A percentile compares a stretch with the other conserved stretches of the same genome.
These are phyloP conservation scores for Acanthococcus lagerstroemiae DNA, from an alignment of 2,888 invertebrate species.

Conservation along the genomic window DNA sequence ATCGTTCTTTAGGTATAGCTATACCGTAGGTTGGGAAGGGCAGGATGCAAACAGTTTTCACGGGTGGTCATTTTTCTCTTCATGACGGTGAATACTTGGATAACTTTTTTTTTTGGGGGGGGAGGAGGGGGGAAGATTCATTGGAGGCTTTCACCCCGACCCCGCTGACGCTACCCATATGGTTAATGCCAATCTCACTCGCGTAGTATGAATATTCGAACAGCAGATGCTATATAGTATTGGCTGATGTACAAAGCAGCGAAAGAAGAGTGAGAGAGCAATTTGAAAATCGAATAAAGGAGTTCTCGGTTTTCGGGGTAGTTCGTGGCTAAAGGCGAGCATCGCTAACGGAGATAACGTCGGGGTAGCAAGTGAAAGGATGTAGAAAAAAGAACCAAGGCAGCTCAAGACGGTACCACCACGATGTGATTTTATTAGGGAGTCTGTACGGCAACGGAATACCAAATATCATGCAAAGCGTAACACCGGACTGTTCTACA, in stretches of 20 bases:
- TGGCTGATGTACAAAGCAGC: no score
- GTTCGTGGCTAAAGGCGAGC: not conserved
- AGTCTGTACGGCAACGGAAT: slow-evolving; percentile 16
- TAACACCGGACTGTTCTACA: slow-evolving; percentile 15
- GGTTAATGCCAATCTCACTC: no score
- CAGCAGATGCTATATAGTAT: not conserved
- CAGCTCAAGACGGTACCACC: slow-evolving; percentile 10
- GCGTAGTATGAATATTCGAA: no score
- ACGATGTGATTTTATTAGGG: slow-evolving; percentile 24
- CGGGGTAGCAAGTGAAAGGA: not conserved
- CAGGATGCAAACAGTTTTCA: no score
- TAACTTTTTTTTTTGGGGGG: no score
- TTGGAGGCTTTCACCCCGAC: no score
- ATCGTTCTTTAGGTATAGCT: no score
- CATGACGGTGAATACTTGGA: no score
- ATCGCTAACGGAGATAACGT: not conserved
- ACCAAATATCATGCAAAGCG: slow-evolving; percentile 20
- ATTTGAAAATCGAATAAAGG: not conserved
- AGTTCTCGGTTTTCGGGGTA: not conserved
- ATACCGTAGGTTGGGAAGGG: no score
- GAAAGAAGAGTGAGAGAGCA: not conserved
- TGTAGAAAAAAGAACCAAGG: not conserved
- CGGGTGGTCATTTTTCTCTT: no score
- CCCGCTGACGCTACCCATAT: no score
- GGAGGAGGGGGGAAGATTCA: no score